Percentiles rank a stretch among this genome's conserved stretches.
Conservation (phyloP, 2,113 vertebrate species). For the Campylomormyrus numenius region DNA sequence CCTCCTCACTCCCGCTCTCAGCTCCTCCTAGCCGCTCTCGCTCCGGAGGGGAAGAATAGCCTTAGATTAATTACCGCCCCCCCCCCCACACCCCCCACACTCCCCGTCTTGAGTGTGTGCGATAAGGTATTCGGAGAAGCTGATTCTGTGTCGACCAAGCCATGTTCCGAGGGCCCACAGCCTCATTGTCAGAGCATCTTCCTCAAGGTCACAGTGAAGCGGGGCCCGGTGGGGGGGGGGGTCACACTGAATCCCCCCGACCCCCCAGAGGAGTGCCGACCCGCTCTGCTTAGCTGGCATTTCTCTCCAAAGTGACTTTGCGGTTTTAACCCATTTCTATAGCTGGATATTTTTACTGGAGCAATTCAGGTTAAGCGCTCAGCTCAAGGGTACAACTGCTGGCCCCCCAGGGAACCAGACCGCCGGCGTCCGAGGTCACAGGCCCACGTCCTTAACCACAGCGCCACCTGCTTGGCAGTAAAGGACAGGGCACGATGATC, state of each 20-base stretch:
- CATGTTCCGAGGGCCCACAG: not conserved
- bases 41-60: not conserved
- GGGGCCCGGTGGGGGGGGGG: not conserved
- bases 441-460: not conserved
- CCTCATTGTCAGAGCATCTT: not conserved
- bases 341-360: not conserved
- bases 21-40: not conserved
- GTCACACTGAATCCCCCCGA: not conserved
- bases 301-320: slow-evolving; percentile 3
- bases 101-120: not conserved
- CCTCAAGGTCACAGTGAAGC: slow-evolving; percentile 15
- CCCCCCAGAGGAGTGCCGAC: not conserved
- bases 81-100: not conserved
- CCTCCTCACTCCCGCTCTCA: not conserved
- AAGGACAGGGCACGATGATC: not conserved
- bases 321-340: not conserved
- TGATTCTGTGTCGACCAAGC: slow-evolving; percentile 3
- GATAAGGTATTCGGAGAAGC: slow-evolving; percentile 19
- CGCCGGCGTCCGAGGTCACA: not conserved
- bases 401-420: not conserved
- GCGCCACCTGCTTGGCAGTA: not conserved
- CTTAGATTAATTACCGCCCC: slow-evolving; percentile 6
- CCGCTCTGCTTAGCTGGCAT: slow-evolving; percentile 3
- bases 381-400: not conserved
- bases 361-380: not conserved